phyloP scores from a whole-genome alignment of 2,888 invertebrate genomes.

The Himalopsyche tibetana region DNA sequence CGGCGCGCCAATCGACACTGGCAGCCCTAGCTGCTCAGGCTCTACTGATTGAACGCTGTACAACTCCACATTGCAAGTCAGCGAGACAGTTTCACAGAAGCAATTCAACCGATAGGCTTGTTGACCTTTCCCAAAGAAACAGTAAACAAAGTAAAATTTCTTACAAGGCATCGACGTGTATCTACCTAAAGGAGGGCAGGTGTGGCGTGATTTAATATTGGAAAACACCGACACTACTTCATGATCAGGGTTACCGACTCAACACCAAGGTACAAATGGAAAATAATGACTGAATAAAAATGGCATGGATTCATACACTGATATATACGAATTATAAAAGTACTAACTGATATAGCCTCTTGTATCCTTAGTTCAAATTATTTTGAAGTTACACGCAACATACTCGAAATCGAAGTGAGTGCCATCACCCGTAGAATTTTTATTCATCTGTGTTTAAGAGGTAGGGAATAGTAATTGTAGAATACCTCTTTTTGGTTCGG shows the following conservation, averaged over 20 bases:
- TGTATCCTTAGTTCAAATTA: too few relatives aligned
- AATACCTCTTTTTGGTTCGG: too few relatives aligned
- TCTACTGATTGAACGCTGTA: neutral
- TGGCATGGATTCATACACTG: too few relatives aligned
- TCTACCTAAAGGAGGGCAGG: neutral
- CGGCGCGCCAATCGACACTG: neutral
- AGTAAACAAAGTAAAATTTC: neutral
- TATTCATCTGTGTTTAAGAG: too few relatives aligned
- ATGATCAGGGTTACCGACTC: neutral
- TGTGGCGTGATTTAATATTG: neutral
- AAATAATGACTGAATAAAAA: neutral
- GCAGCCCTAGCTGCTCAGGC: neutral
- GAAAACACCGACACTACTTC: too few relatives aligned
- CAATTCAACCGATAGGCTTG: neutral
- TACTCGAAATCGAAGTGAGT: too few relatives aligned
- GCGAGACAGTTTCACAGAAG: neutral
- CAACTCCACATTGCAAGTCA: neutral
- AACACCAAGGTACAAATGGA: neutral
- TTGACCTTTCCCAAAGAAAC: constrained; percentile 30
- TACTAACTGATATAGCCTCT: too few relatives aligned
- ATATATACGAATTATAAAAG: too few relatives aligned
- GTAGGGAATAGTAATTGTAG: too few relatives aligned
- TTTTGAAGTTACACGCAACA: too few relatives aligned
- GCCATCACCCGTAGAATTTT: too few relatives aligned
- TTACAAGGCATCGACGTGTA: neutral